Base-by-base conservation (phyloP, 2,888 invertebrate species). In the Hemithea aestivaria region DNA sequence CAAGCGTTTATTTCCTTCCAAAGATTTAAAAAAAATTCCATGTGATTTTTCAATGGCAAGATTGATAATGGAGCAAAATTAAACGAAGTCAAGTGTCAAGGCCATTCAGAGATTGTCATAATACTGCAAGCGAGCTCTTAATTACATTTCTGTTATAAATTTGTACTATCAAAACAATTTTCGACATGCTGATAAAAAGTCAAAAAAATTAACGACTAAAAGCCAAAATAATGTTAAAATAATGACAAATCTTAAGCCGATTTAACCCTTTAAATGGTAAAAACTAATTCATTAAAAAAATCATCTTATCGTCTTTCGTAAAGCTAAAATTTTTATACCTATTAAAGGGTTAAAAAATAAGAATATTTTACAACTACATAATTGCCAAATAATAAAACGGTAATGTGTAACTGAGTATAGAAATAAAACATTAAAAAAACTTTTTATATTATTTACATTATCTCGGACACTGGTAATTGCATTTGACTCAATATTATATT, bases 111-210 rank as follows among this genome's bases (percentile, higher is more conserved):
- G 56, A 62, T 53, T 50, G 55, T 58, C 51, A 61, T 78, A 81
- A 82, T 82, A 81, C 82, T 82, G 81, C 63, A 69, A 37, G 10
- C 63, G 70, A 70, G 63, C 56, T 56, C 57, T 52, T 52, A 48
- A 65, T 62, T 64, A 56, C 35, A 47, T 34, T 32, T 22, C 38
- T 32, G 41, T 47, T 38, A 37, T 38, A 39, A 38, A 48, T 84
- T 85, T 85, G 84, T 85, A 85, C 85, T 85, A 81, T 82, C 74
- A 75, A 78, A 77, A 67, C 22, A 44, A 33, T 30, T 39, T 40
- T 45, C 35, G 39, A 34, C 41, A 49, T 50, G 53, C 51, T 40
- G 45, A 35, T 11, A 28, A 38, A 28, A 28, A 38, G 10, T 35
- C 29, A 37, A 24, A 33, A 20, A 32, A 35, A 26, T 35, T 37